Evolutionary conservation across 2,797 vertebrate species (phyloP).

Genomic region (Periparus ater): DNA sequence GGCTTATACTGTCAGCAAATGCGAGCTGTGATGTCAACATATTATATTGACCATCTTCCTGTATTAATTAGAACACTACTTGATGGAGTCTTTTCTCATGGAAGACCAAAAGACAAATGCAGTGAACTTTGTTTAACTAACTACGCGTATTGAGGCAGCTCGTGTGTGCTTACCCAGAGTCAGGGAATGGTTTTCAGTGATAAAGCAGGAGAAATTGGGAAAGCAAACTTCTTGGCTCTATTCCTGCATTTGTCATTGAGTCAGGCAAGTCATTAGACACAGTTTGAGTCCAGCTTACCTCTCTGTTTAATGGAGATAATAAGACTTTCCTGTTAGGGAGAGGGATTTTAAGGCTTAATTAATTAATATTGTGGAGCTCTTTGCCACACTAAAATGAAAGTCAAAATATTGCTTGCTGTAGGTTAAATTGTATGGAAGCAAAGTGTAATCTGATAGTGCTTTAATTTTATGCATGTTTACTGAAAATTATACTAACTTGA

Average conservation of each 20-base stretch:
- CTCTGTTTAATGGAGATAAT: conserved; percentile 52
- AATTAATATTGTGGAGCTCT: conserved; percentile 23
- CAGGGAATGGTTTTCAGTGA: conserved; percentile 26
- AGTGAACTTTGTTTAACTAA: not conserved
- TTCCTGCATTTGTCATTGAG: conserved; percentile 50
- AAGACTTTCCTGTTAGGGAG: not conserved
- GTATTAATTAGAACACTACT: conserved; percentile 26
- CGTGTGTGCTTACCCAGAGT: not conserved
- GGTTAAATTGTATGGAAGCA: not conserved
- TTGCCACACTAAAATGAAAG: not conserved
- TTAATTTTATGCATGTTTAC: conserved; percentile 13
- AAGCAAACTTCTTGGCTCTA: conserved; percentile 37
- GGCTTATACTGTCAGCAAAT: not conserved
- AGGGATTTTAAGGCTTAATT: conserved; percentile 42
- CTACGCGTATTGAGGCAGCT: not conserved
- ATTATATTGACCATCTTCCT: conserved; percentile 22
- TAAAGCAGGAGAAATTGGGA: conserved; percentile 38
- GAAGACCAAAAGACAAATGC: not conserved
- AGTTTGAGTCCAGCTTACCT: conserved; percentile 35
- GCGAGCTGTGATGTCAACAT: conserved; percentile 19
- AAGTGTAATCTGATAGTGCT: conserved; percentile 1
- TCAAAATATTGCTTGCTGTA: conserved; percentile 23
- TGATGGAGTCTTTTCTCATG: not conserved
- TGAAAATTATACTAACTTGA: conserved; percentile 14
- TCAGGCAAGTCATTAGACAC: conserved; percentile 26